Evolutionary conservation across 2,113 vertebrate genomes (phyloP).

Genomic region (Pipa parva): DNA sequence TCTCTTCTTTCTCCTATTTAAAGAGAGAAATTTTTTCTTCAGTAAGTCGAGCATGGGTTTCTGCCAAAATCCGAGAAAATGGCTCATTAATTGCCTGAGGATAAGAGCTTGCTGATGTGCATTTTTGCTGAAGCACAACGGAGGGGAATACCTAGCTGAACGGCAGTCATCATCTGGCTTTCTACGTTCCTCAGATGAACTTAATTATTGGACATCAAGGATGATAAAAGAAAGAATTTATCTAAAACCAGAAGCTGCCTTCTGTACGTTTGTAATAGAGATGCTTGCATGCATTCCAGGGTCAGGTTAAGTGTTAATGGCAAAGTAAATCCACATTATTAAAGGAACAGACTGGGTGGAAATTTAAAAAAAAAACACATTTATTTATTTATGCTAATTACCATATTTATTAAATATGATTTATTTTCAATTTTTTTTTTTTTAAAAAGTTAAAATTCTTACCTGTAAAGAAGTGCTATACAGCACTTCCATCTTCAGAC

Average conservation of each 20-base stretch:
- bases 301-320: too few species aligned
- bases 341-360: too few species aligned
- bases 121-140: conserved; percentile 1
- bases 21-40: conserved; percentile 16
- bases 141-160: conserved; percentile 1
- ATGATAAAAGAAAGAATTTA: background rate
- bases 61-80: conserved; percentile 23
- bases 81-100: conserved; percentile 30
- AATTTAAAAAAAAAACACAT: too few species aligned
- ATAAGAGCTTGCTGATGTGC: conserved; percentile 13
- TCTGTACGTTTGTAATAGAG: background rate
- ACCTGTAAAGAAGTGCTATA: too few species aligned
- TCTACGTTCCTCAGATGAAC: conserved; percentile 7
- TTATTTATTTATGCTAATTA: too few species aligned
- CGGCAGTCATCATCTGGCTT: background rate
- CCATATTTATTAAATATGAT: too few species aligned
- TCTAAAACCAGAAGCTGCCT: background rate
- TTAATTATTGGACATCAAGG: conserved; percentile 18
- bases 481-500: too few species aligned
- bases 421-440: too few species aligned
- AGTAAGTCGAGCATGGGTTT: background rate
- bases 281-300: background rate
- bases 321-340: too few species aligned
- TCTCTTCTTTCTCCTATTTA: conserved; percentile 16
- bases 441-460: too few species aligned